Evolutionary conservation across 2,113 vertebrate species (phyloP), one percentile per base, ranked within the genome.

Genomic region (Osmerus eperlanus): DNA sequence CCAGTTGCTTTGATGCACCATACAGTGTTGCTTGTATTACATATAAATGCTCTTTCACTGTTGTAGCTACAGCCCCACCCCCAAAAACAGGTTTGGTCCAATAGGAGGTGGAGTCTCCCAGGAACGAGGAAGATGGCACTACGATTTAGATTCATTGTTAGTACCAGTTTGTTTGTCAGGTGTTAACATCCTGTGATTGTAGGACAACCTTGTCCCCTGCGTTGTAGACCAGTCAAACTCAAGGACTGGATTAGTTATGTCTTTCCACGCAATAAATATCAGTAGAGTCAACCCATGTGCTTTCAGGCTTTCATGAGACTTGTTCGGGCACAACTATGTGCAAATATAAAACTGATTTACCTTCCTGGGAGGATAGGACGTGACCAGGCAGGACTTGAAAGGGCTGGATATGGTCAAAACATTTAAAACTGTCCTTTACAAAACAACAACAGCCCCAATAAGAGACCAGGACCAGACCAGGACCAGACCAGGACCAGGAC

Each of bases 21-120:
- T 84, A 85, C 87, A 87, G 85, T 88, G 83, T 85, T 79, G 85
- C 79, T 58, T 80, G 80, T 82, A 85, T 66, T 54, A 1, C 79
- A 67, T 52, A 47, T 47, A 47, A 47, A 47, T 9, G 41, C 41
- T 12, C 7, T 9, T 11, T 47, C 41, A 47, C 41, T 47, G 41
- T 47, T 47, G 41, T 47, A 47, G 41, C 41, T 47, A 47, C 41
- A 47, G 7, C 41, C 41, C 41, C 41, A 9, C 41, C 41, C 41
- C 7, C 41, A 47, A 47, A 47, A 8, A 47, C 41, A 47, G 41
- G 41, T 88, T 91, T 91, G 88, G 87, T 89, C 89, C 88, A 81
- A 9, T 41, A 77, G 71, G 67, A 74, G 70, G 56, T 75, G 71
- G 74, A 83, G 71, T 62, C 74, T 68, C 78, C 80, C 78, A 70